Conservation (phyloP, 2,797 vertebrate genomes). For the Numenius phaeopus region DNA sequence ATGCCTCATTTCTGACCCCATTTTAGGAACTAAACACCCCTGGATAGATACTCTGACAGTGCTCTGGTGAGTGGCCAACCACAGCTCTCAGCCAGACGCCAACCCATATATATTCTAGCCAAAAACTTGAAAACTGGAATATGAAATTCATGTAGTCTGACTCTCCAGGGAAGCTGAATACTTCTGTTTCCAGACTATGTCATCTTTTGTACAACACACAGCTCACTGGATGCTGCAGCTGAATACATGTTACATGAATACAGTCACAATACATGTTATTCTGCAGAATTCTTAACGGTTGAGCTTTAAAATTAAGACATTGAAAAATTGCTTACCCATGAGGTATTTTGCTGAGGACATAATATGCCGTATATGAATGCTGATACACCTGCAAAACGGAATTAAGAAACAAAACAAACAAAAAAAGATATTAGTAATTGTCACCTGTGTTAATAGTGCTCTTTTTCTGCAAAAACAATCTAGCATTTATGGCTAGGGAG, state of each 20-base stretch:
- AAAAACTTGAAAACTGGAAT: not conserved
- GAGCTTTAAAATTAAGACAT: slow-evolving; percentile 37
- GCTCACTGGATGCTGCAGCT: not conserved
- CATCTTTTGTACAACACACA: not conserved
- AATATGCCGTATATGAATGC: slow-evolving; percentile 91
- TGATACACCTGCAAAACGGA: slow-evolving; percentile 88
- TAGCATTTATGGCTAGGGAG: not conserved
- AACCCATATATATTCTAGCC: not conserved
- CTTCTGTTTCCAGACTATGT: slow-evolving; percentile 17
- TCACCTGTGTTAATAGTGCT: not conserved
- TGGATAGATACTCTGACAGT: not conserved
- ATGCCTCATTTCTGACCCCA: not conserved
- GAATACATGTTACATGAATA: too few relatives aligned
- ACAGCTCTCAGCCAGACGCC: not conserved
- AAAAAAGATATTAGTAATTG: slow-evolving; percentile 41
- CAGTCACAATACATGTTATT: not conserved
- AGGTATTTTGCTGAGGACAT: slow-evolving; percentile 94
- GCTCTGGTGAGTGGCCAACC: not conserved
- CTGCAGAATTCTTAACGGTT: slow-evolving; percentile 17
- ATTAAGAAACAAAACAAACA: slow-evolving; percentile 34
- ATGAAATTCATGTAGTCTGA: not conserved
- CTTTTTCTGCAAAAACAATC: not conserved
- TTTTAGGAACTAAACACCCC: not conserved
- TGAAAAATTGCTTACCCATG: slow-evolving; percentile 88
- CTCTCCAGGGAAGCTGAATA: not conserved